Evolutionary conservation across 2,113 vertebrate genomes (phyloP), one percentile per base, ranked within the genome.

Genomic region (Leptocoma aspasia): DNA sequence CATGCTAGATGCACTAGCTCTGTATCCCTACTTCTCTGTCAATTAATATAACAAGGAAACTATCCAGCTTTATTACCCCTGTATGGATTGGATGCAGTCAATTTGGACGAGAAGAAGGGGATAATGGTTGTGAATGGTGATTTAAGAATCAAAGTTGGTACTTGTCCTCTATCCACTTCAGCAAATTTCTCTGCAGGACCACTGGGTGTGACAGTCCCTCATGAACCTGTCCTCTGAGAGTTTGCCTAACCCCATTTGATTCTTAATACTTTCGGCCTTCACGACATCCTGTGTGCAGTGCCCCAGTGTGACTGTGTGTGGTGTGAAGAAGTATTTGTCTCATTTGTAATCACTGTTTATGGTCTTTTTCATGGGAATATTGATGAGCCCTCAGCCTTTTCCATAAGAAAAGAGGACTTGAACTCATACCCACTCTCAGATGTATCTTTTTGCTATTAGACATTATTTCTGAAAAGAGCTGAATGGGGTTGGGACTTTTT

Each of bases 141-240:
- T 83, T 86, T 61, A 47, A 64, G 22, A 21, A 83, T 18, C 61
- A 60, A 77, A 17, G 3, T 41, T 57, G 14, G 7, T 56, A 30
- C 6, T 72, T 77, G 11, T 5, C 7, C 24, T 72, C 1, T 1
- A 9, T n/a, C 54, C 0, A 1, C 7, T 50, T 54, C 63, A 69
- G n/a, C 13, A 80, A 30, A 39, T 72, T 52, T 75, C n/a, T 80
- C 39, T 83, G 44, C 27, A 42, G 33, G 35, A 61, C 19, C 10
- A 22, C 8, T 44, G 59, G 6, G 5, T 53, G 68, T 94, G 87
- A 42, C 59, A 41, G 64, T 35, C 10, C 21, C 52, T 80, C 53
- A 42, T 23, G 14, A 61, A 59, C 10, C 23, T 54, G 11, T 49
- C 31, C 18, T 57, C 53, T 52, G 41, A 41, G 45, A 75, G 23